Evolutionary conservation across 2,888 invertebrate genomes (phyloP).

Genomic region (Exocentrus adspersus): DNA sequence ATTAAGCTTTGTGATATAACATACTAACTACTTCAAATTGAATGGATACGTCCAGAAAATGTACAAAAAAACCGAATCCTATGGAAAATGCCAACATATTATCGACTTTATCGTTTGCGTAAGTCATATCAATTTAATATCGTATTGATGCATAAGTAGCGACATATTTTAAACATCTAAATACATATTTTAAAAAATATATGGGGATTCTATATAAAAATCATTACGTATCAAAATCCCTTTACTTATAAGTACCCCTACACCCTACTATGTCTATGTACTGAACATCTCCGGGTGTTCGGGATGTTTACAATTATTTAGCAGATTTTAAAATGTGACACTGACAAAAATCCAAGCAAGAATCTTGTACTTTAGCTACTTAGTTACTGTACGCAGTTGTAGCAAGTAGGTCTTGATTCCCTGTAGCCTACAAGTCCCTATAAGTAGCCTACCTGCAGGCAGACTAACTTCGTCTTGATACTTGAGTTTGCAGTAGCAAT

Average conservation of each 20-base stretch:
- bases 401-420: too few species aligned
- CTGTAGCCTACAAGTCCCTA: too few species aligned
- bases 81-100: slow-evolving; percentile 46
- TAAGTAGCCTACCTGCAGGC: too few species aligned
- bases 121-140: slow-evolving; percentile 36
- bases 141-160: background rate
- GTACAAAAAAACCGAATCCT: slow-evolving; percentile 46
- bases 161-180: background rate
- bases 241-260: background rate
- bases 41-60: slow-evolving; percentile 44
- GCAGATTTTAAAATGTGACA: too few species aligned
- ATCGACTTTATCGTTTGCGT: slow-evolving; percentile 48
- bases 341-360: too few species aligned
- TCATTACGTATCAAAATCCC: background rate
- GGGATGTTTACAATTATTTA: too few species aligned
- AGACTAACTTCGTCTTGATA: too few species aligned
- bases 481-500: too few species aligned
- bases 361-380: too few species aligned
- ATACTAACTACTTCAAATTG: too few species aligned
- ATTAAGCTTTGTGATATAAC: slow-evolving; percentile 38
- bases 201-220: background rate
- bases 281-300: background rate
- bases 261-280: background rate
- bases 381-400: too few species aligned
- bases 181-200: background rate